These are phyloP conservation scores for Drosophila colorata DNA, from an alignment of 2,888 invertebrate species.

Conservation along the genomic window DNA sequence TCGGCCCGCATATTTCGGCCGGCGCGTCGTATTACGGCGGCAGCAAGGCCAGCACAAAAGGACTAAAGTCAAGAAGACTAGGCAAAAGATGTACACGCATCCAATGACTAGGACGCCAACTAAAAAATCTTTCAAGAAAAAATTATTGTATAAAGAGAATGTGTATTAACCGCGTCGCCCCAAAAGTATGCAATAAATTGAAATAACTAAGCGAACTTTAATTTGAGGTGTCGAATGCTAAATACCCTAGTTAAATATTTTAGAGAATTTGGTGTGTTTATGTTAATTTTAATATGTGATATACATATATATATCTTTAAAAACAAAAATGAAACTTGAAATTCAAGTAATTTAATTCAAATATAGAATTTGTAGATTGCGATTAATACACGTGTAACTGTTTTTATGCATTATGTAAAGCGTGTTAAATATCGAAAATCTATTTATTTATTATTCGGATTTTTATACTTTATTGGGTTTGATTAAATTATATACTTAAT, in stretches of 20 bases:
- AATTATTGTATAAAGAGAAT: background rate
- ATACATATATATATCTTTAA: background rate
- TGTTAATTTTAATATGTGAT: no score
- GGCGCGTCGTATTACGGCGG: background rate
- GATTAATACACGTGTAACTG: no score
- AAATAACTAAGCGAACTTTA: background rate
- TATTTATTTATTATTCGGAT: no score
- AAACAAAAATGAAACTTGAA: no score
- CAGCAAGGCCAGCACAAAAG: background rate
- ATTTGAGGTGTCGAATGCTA: background rate
- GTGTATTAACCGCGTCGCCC: slow-evolving; percentile 15
- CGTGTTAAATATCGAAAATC: no score
- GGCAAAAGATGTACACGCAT: background rate
- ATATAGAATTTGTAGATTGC: no score
- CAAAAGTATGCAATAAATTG: slow-evolving; percentile 52
- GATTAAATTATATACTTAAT: no score
- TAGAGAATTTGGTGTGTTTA: no score
- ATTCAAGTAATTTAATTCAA: no score
- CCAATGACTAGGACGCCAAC: background rate
- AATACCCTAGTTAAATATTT: background rate
- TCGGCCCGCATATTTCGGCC: background rate
- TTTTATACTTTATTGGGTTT: no score
- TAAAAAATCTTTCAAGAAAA: background rate
- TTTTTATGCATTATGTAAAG: no score
- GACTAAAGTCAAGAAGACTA: background rate